Evolutionary conservation across 2,797 vertebrate species (phyloP), one percentile per base, ranked within the genome.

Genomic region (Microctenopoma steveboyesi): DNA sequence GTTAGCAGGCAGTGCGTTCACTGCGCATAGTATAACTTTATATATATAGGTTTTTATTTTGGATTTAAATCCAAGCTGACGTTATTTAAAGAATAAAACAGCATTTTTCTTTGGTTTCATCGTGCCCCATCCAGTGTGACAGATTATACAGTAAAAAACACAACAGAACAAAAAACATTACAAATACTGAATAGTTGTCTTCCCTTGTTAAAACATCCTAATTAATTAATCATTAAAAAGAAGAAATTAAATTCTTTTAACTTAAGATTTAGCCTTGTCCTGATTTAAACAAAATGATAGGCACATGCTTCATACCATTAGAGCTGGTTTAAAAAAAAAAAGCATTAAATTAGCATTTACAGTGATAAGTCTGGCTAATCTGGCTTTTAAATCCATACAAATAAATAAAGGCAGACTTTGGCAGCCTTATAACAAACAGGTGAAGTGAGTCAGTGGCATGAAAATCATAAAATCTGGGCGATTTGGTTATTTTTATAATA

Each of bases 61-160:
- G 40, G 40, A 74, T 74, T 76, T 64, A 50, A 83, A 78, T 66
- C 81, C 66, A 54, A 3, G 12, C 39, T 42, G 69, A 84, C 54
- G 64, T 84, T 68, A 72, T 77, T 76, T 51, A 86, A 72, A 84
- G 37, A 65, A 64, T 46, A 78, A 37, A 65, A 64, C 49, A 78
- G 83, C 86, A 83, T 87, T 80, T 79, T 16, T 50, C 78, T 90
- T 91, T 92, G 89, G 90, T 81, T 87, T 90, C 50, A 75, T 87
- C 86, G 79, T 62, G 86, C 88, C 70, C 65, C 71, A 73, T 94
- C 92, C 94, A 94, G 94, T 94, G 94, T 93, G 86, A 76, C 64
- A 76, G 73, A 83, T 79, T 76, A 84, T 93, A 94, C 92, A 94
- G 92, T 93, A 90, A 92, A 86, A 86, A 79, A 30, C 5, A 30